Base-by-base conservation (phyloP, 2,797 vertebrate genomes). In the Lithobates sylvaticus region DNA sequence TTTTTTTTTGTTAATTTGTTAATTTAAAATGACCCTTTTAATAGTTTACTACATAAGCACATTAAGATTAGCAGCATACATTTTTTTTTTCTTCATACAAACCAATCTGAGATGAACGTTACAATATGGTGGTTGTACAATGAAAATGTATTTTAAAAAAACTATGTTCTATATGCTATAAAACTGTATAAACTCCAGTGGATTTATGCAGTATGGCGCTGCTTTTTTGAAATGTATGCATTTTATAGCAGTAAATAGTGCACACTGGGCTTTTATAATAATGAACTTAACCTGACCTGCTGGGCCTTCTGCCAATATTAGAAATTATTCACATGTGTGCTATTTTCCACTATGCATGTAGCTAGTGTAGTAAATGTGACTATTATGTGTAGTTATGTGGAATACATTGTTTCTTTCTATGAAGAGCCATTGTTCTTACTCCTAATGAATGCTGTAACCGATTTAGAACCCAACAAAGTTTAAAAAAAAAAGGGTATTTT, bases 321-420 rank as follows among this genome's bases (percentile, higher is more conserved):
- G 50, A 58, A 81, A 81, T 81, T 34, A 81, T 39, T 61, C 69
- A 72, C 79, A 61, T 72, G n/a, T 72, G 50, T 27, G 16, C 29
- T 71, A 81, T 81, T 81, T 81, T 72, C 79, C 79, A 72, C 69
- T 27, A 64, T 72, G 32, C 21, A 71, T 71, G 78, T 29, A 74
- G 5, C 42, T 12, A 47, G 72, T 74, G 72, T 42, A 74, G 72
- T 47, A 74, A 61, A 58, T 42, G 68, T 72, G 69, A 27, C 50
- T 47, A 79, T 69, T 72, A 39, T 81, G 23, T 72, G 68, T 47
- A 61, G 27, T 29, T 72, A 54, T 72, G 50, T n/a, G 12, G 23
- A 72, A 81, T 61, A 72, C n/a, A 58, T 54, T 26, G 34, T 36
- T 81, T 81, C 10, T 8, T 36, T 54, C 27, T 71, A 12, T n/a